Percentiles rank a stretch among this genome's conserved stretches.
phyloP scores from a whole-genome alignment of 1,140 invertebrate species.

The Homarus americanus region DNA sequence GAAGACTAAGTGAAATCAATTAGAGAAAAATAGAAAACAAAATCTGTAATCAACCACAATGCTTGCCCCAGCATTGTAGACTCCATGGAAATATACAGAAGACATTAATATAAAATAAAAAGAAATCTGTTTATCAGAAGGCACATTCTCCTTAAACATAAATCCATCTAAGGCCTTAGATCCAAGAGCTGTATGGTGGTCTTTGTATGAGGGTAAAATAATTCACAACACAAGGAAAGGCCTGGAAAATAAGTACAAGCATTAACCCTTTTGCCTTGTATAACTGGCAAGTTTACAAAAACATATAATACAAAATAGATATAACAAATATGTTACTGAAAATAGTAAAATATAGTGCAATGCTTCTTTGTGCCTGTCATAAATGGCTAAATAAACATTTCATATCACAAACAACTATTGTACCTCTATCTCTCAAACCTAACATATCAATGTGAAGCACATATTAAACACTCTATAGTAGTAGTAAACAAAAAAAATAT shows the following conservation, averaged over 20 bases:
- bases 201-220: not conserved
- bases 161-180: not conserved
- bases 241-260: not conserved
- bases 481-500: not conserved
- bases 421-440: not conserved
- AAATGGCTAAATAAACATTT: constrained; percentile 24
- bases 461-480: not conserved
- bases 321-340: constrained; percentile 41
- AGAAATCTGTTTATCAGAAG: not conserved
- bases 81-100: not conserved
- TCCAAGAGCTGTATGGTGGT: not conserved
- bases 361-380: constrained; percentile 48
- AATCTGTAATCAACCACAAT: not conserved
- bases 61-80: not conserved
- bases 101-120: not conserved
- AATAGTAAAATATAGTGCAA: constrained; percentile 47
- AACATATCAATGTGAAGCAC: not conserved
- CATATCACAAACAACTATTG: constrained; percentile 31
- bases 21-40: not conserved
- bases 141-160: not conserved
- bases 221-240: not conserved
- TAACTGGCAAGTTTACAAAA: constrained; percentile 12
- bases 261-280: not conserved
- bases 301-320: constrained; percentile 29
- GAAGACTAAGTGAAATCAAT: too few species aligned